Evolutionary conservation across 2,797 vertebrate species (phyloP), one percentile per base, ranked within the genome.

Genomic region (Nyctalus aviator): DNA sequence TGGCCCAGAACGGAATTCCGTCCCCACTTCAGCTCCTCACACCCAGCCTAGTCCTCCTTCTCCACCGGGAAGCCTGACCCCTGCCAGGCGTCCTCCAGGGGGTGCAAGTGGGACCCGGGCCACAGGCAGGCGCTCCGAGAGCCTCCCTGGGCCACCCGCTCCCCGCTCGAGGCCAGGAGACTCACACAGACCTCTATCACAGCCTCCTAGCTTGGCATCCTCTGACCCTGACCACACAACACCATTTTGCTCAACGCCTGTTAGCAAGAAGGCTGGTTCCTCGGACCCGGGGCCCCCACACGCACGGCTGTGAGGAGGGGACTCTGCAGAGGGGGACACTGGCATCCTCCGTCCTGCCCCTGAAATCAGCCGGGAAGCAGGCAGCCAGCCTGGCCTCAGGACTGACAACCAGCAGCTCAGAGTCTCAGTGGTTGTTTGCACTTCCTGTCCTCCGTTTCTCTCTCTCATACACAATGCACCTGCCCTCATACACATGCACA

Each of bases 241-340:
- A 2, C 32, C 14, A 1, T 14, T 57, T n/a, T 25, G 21, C 44
- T 86, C n/a, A 3, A 8, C 1, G 10, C 10, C 50, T 2, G 0
- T 32, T 11, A 30, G 68, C 44, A 10, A 15, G 35, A 10, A 8
- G 5, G 4, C 9, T 0, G 5, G 18, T n/a, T 57, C 25, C 23
- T 15, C 10, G 2, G 15, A 12, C 12, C 3, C 48, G 15, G 20
- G 68, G 35, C 23, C 30, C 6, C 10, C 17, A 8, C 21, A 13
- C 37, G 8, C 23, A 9, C 2, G 9, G 5, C 1, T 27, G 15
- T 3, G 9, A 25, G 25, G 25, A 32, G 32, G n/a, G 0, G 3
- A 48, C 35, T 46, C 32, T 62, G 0, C 30, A 15, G 53, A 14
- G 32, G 12, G 1, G 53, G 41, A 30, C 2, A 1, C 48, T 32